Evolutionary conservation across 2,797 vertebrate genomes (phyloP), one percentile per base, ranked within the genome.

Genomic region (Sebastes minor): DNA sequence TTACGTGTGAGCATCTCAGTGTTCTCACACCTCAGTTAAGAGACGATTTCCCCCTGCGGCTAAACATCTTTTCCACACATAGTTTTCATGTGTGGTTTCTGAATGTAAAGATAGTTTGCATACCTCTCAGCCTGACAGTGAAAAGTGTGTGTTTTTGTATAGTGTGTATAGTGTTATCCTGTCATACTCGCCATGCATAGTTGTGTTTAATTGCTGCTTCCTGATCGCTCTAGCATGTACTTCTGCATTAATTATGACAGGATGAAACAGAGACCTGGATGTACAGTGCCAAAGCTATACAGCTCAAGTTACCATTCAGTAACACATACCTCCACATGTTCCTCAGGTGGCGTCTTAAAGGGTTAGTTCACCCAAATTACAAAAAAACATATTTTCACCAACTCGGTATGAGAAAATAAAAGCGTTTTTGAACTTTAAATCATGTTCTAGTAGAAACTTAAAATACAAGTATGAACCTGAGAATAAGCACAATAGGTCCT

Each of bases 181-280:
- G 1, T 64, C 49, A 2, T 10, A 28, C 71, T 64, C 13, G 55
- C 86, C 73, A 82, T 52, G 89, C 80, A 86, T 76, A 74, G 74
- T 76, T 86, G 81, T 81, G 74, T 84, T 91, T 88, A 86, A 92
- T 87, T 13, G 76, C 69, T 80, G 83, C 72, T 78, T 81, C 78
- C 52, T 62, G 83, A 59, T 79, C 25, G 35, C 56, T 86, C 71
- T 38, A 63, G 82, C 81, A 42, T 88, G 74, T 92, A 71, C 76
- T 65, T 35, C 65, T 89, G 88, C 77, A 86, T 87, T 85, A 73
- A 87, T 91, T 57, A 90, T 89, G 83, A 87, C 78, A 60, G 67
- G 71, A 72, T 80, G 72, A 82, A 90, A 88, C 52, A 38, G 78
- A 82, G 71, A 77, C 70, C 68, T 80, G 74, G 74, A 74, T 14